A percentile compares a stretch with the other conserved stretches of the same genome.
phyloP scores from a whole-genome alignment of 2,113 vertebrate genomes.

The Procavia capensis region DNA sequence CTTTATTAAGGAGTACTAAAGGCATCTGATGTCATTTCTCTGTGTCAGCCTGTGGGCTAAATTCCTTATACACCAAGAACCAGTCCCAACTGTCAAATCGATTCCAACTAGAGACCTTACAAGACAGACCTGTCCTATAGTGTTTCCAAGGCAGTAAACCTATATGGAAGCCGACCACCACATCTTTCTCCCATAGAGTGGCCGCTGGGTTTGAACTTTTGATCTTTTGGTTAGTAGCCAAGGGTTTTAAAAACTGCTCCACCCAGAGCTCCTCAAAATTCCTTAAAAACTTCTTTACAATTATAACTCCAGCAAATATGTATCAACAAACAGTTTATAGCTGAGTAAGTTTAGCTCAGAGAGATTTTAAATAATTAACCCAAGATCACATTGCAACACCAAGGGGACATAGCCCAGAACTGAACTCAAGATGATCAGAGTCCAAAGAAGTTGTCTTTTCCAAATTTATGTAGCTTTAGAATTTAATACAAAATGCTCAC shows the following conservation, averaged over 20 bases:
- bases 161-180: no score
- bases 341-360: not conserved
- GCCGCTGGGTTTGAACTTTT: no score
- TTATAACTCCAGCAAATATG: not conserved
- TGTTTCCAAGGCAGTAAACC: no score
- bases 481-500: slow-evolving; percentile 10
- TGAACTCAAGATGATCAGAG: not conserved
- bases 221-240: no score
- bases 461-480: not conserved
- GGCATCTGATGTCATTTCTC: not conserved
- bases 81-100: no score
- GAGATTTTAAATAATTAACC: not conserved
- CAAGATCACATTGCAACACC: not conserved
- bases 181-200: no score
- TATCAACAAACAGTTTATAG: not conserved
- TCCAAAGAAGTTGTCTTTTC: not conserved
- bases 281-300: not conserved
- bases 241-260: no score
- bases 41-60: not conserved
- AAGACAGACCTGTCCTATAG: no score
- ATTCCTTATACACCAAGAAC: not conserved
- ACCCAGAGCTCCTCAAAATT: no score
- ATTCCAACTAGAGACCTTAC: no score
- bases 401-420: not conserved
- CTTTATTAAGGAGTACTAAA: not conserved